These are phyloP conservation scores for Fragum sueziense DNA, from an alignment of 2,888 invertebrate genomes.

Conservation along the genomic window DNA sequence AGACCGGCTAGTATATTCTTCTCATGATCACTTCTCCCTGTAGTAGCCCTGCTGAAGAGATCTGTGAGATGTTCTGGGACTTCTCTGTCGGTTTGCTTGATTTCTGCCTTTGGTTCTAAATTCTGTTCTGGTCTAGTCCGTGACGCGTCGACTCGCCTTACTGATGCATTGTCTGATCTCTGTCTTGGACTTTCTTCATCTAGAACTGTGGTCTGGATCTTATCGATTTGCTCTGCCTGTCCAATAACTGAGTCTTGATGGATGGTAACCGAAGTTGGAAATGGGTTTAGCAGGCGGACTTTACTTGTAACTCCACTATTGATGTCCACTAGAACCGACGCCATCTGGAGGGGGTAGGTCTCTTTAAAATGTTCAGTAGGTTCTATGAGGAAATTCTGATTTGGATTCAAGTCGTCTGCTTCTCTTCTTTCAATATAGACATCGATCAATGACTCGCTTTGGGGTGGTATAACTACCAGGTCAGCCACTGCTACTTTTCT, in stretches of 20 bases:
- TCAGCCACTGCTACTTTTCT: conserved; percentile 37
- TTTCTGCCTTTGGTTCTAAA: background rate
- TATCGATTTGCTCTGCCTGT: conserved; percentile 22
- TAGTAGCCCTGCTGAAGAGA: background rate
- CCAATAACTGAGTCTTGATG: conserved; percentile 33
- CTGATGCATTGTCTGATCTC: background rate
- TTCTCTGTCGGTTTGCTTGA: background rate
- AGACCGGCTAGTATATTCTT: background rate
- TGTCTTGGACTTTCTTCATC: conserved; percentile 18
- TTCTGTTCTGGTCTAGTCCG: no score
- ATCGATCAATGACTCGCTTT: conserved; percentile 34
- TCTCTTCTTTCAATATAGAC: conserved; percentile 37
- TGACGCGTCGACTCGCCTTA: background rate
- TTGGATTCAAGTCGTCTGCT: conserved; percentile 6
- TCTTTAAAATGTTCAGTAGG: conserved; percentile 20
- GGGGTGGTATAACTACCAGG: conserved; percentile 26
- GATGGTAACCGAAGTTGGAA: conserved; percentile 2
- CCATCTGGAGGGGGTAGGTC: conserved; percentile 29
- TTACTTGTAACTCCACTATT: conserved; percentile 26
- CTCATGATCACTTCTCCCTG: background rate
- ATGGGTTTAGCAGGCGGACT: conserved; percentile 35
- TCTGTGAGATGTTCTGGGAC: conserved; percentile 3
- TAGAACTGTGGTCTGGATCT: background rate
- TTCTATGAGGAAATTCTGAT: background rate
- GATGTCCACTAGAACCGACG: conserved; percentile 30